phyloP scores from a whole-genome alignment of 2,113 vertebrate genomes.

The Podarcis muralis region DNA sequence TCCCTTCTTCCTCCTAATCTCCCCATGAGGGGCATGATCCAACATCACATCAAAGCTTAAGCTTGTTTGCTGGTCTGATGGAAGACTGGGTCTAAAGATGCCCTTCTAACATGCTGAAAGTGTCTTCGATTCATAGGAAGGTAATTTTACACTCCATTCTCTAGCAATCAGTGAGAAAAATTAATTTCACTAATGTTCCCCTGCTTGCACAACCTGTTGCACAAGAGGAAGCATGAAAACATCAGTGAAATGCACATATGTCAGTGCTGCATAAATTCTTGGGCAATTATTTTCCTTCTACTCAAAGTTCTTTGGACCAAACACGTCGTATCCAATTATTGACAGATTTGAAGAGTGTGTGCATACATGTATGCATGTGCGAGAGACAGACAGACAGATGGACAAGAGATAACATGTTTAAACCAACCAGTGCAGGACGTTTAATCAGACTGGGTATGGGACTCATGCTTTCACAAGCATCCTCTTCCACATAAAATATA shows the following conservation, averaged over 20 bases:
- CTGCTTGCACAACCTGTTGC: background rate
- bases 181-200: background rate
- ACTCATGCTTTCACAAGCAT: background rate
- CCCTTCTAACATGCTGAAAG: background rate
- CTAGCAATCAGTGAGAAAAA: background rate
- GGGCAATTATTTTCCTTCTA: background rate
- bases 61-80: background rate
- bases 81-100: background rate
- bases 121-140: background rate
- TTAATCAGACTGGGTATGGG: background rate
- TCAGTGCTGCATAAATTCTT: background rate
- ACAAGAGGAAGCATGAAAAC: background rate
- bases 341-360: background rate
- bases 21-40: background rate
- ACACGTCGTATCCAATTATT: background rate
- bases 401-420: background rate
- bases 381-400: background rate
- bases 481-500: background rate
- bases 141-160: background rate
- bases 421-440: background rate
- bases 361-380: background rate
- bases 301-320: background rate
- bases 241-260: background rate
- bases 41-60: background rate
- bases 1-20: background rate